These are phyloP conservation scores for Corythornis madagascariensis DNA, from an alignment of 2,113 vertebrate species.

Conservation along the genomic window DNA sequence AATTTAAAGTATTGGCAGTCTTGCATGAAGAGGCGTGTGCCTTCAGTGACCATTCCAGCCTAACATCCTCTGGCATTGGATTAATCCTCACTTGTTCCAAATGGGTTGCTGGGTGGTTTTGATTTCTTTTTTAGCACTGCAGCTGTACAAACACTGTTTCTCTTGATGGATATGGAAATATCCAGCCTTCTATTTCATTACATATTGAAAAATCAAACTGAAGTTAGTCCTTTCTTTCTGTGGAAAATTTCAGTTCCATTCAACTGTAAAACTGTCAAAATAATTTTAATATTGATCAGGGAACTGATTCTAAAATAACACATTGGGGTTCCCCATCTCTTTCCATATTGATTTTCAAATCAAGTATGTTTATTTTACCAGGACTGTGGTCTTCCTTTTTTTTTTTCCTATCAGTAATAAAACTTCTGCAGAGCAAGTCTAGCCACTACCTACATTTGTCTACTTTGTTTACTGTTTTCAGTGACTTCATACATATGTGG, in stretches of 20 bases:
- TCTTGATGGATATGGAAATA: background rate
- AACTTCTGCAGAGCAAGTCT: background rate
- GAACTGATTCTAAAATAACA: background rate
- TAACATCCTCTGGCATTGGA: background rate
- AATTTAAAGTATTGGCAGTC: background rate
- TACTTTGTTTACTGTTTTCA: background rate
- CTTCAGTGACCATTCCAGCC: background rate
- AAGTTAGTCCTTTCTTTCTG: background rate
- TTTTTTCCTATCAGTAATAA: background rate
- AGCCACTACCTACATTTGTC: background rate
- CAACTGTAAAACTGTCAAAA: background rate
- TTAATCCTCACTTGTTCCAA: background rate
- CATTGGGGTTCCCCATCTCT: background rate
- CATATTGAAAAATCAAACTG: background rate
- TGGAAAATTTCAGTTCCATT: background rate
- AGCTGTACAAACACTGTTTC: background rate
- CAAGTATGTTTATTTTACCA: background rate
- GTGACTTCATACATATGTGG: background rate
- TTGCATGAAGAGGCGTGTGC: background rate
- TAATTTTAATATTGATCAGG: background rate
- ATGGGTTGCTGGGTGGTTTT: background rate
- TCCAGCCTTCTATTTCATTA: background rate
- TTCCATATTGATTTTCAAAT: background rate
- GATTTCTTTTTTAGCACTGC: background rate
- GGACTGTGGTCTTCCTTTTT: background rate